phyloP scores from a whole-genome alignment of 2,888 invertebrate species.

The Cosmopolites sordidus region DNA sequence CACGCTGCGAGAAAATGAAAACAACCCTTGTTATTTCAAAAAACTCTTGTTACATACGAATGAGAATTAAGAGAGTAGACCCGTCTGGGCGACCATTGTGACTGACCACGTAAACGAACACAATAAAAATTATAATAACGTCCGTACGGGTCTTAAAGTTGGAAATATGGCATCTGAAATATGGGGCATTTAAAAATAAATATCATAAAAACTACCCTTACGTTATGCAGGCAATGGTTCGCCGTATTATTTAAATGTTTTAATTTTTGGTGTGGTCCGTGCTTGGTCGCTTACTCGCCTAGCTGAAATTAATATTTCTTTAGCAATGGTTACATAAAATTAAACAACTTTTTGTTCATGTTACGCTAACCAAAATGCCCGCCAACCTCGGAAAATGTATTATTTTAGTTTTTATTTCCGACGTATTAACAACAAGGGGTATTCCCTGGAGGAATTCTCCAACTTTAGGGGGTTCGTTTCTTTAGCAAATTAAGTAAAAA shows the following conservation, averaged over 20 bases:
- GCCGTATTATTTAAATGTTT: slow-evolving; percentile 18
- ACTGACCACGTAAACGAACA: slow-evolving; percentile 19
- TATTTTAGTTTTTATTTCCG: neutral
- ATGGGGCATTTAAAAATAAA: slow-evolving; percentile 23
- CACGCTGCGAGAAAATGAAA: no score
- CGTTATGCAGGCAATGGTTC: slow-evolving; percentile 11
- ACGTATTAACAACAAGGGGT: neutral
- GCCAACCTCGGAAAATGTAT: neutral
- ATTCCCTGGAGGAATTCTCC: no score
- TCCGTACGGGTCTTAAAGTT: slow-evolving; percentile 18
- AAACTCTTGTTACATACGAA: slow-evolving; percentile 17
- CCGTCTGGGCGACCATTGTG: slow-evolving; percentile 19
- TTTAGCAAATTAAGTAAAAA: no score
- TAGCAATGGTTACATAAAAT: slow-evolving; percentile 1
- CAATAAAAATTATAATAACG: slow-evolving; percentile 25
- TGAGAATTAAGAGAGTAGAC: slow-evolving; percentile 11
- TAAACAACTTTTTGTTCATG: neutral
- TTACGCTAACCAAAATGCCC: neutral
- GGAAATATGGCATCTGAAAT: slow-evolving; percentile 22
- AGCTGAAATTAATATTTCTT: slow-evolving; percentile 10
- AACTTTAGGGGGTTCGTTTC: no score
- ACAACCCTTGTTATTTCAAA: no score
- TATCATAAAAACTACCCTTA: slow-evolving; percentile 21
- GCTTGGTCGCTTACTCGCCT: slow-evolving; percentile 4
- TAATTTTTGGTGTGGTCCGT: slow-evolving; percentile 12